phyloP scores from a whole-genome alignment of 2,797 vertebrate species.

The Typhlichthys eigenmanni region DNA sequence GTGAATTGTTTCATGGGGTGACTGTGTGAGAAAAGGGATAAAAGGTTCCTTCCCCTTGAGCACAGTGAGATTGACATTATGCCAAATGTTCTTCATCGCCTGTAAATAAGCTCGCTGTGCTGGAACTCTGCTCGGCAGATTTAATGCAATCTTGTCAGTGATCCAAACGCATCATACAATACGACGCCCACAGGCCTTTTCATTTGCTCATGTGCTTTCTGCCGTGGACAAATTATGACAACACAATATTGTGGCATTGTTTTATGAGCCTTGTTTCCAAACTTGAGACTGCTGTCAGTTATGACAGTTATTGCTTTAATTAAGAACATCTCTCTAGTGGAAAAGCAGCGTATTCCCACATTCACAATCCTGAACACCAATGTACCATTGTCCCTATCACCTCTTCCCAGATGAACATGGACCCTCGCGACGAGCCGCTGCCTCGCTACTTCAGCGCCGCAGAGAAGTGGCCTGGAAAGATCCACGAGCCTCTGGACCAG shows the following conservation, averaged over 20 bases:
- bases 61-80: constrained; percentile 18
- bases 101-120: constrained; percentile 32
- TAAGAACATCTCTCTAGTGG: background rate
- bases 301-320: constrained; percentile 7
- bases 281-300: background rate
- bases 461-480: constrained; percentile 91
- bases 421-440: constrained; percentile 76
- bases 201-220: constrained; percentile 20
- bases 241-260: background rate
- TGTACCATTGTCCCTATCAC: background rate
- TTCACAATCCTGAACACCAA: background rate
- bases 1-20: constrained; percentile 18
- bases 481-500: constrained; percentile 93
- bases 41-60: constrained; percentile 30
- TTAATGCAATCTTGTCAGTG: constrained; percentile 35
- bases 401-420: constrained; percentile 84
- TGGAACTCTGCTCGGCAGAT: constrained; percentile 29
- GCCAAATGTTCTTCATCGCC: constrained; percentile 36
- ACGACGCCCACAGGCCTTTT: constrained; percentile 18
- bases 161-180: constrained; percentile 20
- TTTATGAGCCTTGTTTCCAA: background rate
- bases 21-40: constrained; percentile 5
- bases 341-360: background rate
- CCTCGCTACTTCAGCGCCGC: constrained; percentile 85
- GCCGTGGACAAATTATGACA: constrained; percentile 20